Evolutionary conservation across 37 sponge, comb jelly and placozoan genomes (phyloP), one percentile per base, ranked within the genome.

Genomic region (Petrosia ficiformis): DNA sequence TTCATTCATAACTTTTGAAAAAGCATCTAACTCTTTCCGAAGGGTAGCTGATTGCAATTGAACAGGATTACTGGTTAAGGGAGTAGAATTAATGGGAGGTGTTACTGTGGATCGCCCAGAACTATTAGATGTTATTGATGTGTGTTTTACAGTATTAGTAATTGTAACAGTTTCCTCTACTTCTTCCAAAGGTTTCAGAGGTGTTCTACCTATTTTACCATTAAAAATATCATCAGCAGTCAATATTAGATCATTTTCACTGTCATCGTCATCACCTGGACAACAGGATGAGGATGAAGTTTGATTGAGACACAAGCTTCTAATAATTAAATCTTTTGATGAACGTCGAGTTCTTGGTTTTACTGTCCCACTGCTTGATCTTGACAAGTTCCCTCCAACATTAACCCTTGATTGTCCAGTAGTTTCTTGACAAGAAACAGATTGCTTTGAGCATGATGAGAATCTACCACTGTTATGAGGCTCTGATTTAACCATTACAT

Each of bases 171-270:
- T 3, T 19, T 28, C 58, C n/a, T 74, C 81, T 8, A 38, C 71
- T 24, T 80, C 75, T n/a, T 86, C 86, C 4, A 86, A 70, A 0
- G 86, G 86, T 30, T 75, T 80, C 1, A 42, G 86, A 6, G 86
- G 76, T 1, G 86, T 86, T 32, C 76, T 29, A n/a, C 63, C 14
- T 5, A 61, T 61, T n/a, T 61, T 61, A 5, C 63, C 63, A 22
- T 11, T 61, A 8, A 61, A n/a, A 29, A 61, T 61, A 22, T 61
- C 63, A 22, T 61, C 14, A 8, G 28, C 25, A 61, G 14, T 61
- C 5, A 61, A 29, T 5, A 29, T 6, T n/a, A 61, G 63, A 22
- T 61, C 54, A 48, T 48, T 48, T 19, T 16, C 63, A 5, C 28
- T 22, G 28, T 61, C 63, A n/a, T 61, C 63, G 28, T 24, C 8